Evolutionary conservation across 2,888 invertebrate species (phyloP).

Genomic region (Eremobia ochroleuca): DNA sequence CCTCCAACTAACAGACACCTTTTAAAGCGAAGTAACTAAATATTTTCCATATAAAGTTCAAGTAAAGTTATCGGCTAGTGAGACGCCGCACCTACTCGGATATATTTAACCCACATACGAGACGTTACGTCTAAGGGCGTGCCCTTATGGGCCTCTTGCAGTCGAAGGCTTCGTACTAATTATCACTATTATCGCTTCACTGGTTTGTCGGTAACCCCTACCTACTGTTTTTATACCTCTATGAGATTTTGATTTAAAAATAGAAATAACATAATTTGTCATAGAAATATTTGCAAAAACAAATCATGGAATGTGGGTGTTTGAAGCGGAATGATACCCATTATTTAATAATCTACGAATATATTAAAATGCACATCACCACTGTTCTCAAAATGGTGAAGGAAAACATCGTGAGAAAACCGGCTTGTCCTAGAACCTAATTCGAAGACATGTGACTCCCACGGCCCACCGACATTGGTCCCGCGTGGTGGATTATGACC

Average conservation of each 20-base stretch:
- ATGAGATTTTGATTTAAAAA: background rate
- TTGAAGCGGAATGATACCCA: background rate
- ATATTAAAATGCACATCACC: background rate
- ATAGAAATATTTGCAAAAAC: background rate
- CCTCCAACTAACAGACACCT: too few species aligned
- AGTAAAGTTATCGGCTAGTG: slow-evolving; percentile 41
- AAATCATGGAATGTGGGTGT: background rate
- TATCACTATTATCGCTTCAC: slow-evolving; percentile 27
- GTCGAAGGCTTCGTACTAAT: slow-evolving; percentile 49
- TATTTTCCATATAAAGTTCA: slow-evolving; percentile 60
- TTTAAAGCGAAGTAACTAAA: slow-evolving; percentile 3
- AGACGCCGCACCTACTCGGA: slow-evolving; percentile 33
- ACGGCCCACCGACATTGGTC: too few species aligned
- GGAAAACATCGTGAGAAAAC: too few species aligned
- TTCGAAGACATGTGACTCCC: too few species aligned
- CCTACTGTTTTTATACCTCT: background rate
- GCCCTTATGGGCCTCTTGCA: slow-evolving; percentile 34
- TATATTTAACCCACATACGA: slow-evolving; percentile 58
- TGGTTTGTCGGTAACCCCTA: slow-evolving; percentile 15
- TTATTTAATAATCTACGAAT: background rate
- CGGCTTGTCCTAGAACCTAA: too few species aligned
- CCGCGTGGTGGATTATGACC: too few species aligned
- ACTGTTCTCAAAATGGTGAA: too few species aligned
- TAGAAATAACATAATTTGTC: background rate
- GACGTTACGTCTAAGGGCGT: slow-evolving; percentile 39